Base-by-base conservation (phyloP, 2,888 invertebrate species). In the Odontocolon sp. region DNA sequence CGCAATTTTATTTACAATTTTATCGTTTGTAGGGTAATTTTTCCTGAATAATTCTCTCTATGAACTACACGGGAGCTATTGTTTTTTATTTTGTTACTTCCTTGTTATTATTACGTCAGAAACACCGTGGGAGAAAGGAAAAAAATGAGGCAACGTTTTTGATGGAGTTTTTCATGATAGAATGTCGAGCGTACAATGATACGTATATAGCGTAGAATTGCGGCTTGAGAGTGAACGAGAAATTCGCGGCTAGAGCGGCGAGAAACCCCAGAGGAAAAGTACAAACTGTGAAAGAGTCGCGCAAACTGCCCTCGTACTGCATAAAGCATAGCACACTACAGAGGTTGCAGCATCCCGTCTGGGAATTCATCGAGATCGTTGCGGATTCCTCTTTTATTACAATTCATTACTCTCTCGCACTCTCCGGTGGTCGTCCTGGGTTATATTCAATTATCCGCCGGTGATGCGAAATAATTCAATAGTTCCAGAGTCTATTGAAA, bases 211-310 rank as follows among this genome's bases (percentile, higher is more conserved):
- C 59, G 69, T 31, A 8, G 56, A 50, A 70, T 61, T 63, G 66
- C 63, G 68, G 23, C 18, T 21, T 23, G 23, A 14, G 45, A 61
- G 16, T 21, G 52, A 26, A 18, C 26, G 36, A 31, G 40, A 56
- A 57, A 76, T 54, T 28, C 33, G 28, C 11, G 56, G 31, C 21
- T 40, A 64, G 45, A 73, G 14, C 36, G 61, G 63, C 68, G 63
- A 67, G 75, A 78, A 77, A 59, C 77, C 69, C 77, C 73, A 64
- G 73, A 77, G 74, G 75, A 78, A 75, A 74, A 71, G 75, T 71
- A 71, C 66, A 68, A 75, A 74, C 74, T 69, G 78, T 68, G 75
- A 67, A 78, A 70, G 73, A 77, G 66, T 78, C 74, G 47, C 56
- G 61, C 66, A 78, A 78, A 74, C 78, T 74, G 70, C 70, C 75